Conservation (phyloP, 2,113 vertebrate species). For the Propithecus coquereli region DNA sequence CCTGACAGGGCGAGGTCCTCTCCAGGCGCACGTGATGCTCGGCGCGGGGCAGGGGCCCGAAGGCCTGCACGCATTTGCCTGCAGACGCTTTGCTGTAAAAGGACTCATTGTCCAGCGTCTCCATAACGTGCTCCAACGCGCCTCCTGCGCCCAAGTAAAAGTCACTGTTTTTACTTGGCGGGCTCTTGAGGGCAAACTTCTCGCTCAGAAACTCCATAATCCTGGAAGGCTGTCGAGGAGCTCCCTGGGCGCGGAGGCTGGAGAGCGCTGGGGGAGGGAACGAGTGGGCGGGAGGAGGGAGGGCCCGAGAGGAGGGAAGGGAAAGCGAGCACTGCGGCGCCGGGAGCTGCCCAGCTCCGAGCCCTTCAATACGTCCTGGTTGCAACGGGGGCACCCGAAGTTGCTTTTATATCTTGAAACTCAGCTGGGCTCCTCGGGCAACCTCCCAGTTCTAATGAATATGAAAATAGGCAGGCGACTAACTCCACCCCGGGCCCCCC, state of each 20-base stretch:
- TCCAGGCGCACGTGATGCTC: constrained; percentile 90
- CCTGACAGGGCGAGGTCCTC: constrained; percentile 90
- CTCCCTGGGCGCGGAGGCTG: constrained; percentile 74
- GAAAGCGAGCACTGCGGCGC: constrained; percentile 58
- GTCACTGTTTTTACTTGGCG: constrained; percentile 89
- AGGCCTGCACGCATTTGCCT: constrained; percentile 91
- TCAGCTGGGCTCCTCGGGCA: constrained; percentile 82
- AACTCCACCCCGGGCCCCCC: constrained; percentile 89
- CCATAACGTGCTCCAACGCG: constrained; percentile 95
- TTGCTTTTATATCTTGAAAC: constrained; percentile 92
- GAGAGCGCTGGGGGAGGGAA: constrained; percentile 51
- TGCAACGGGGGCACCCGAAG: constrained; percentile 82
- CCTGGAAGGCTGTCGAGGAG: constrained; percentile 74
- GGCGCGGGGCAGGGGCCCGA: constrained; percentile 87
- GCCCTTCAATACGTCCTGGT: constrained; percentile 86
- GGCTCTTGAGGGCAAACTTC: constrained; percentile 94
- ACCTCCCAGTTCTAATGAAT: constrained; percentile 89
- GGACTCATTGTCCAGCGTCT: constrained; percentile 93
- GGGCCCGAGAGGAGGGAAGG: constrained; percentile 61
- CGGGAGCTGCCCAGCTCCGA: constrained; percentile 72
- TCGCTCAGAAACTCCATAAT: constrained; percentile 98
- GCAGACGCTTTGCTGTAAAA: constrained; percentile 93
- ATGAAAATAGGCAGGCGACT: constrained; percentile 84
- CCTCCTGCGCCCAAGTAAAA: constrained; percentile 93
- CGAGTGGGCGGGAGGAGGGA: constrained; percentile 71